Evolutionary conservation across 2,888 invertebrate genomes (phyloP).

Genomic region (Chelonus formosanus): DNA sequence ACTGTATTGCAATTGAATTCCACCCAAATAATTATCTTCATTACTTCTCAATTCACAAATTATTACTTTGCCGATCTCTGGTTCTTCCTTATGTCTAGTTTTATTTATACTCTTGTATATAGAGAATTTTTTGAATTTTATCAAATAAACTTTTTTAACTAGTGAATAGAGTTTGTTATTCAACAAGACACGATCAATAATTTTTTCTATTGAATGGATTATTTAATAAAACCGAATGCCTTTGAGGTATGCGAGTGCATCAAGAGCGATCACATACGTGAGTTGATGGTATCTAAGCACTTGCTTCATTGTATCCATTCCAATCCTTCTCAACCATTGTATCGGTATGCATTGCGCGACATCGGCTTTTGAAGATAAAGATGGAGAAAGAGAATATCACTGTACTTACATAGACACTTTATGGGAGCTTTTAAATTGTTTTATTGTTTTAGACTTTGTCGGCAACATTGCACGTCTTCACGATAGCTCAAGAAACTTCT

Average conservation of each 20-base stretch:
- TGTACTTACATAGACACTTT: constrained; percentile 30
- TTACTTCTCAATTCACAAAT: background rate
- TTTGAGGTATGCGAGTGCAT: constrained; percentile 21
- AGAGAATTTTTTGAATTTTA: background rate
- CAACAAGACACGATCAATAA: background rate
- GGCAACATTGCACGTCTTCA: constrained; percentile 34
- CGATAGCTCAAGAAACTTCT: constrained; percentile 14
- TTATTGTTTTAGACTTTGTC: constrained; percentile 41
- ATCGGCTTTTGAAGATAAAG: constrained; percentile 28
- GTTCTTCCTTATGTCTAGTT: too few relatives aligned
- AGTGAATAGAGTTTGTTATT: background rate
- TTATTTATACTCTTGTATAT: background rate
- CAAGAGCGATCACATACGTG: constrained; percentile 18
- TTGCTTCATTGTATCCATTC: constrained; percentile 34
- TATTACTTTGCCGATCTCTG: too few relatives aligned
- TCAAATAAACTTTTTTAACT: background rate
- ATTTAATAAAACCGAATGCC: constrained; percentile 10
- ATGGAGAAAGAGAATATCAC: constrained; percentile 24
- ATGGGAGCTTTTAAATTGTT: constrained; percentile 35
- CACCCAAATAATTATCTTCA: constrained; percentile 9
- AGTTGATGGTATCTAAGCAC: constrained; percentile 31
- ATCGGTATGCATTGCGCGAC: constrained; percentile 42
- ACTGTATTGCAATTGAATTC: background rate
- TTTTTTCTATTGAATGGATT: constrained; percentile 5
- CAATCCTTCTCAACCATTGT: constrained; percentile 26